Percentiles rank a stretch among this genome's conserved stretches.
Conservation (phyloP, 2,797 vertebrate species). For the Rhinella marina region DNA sequence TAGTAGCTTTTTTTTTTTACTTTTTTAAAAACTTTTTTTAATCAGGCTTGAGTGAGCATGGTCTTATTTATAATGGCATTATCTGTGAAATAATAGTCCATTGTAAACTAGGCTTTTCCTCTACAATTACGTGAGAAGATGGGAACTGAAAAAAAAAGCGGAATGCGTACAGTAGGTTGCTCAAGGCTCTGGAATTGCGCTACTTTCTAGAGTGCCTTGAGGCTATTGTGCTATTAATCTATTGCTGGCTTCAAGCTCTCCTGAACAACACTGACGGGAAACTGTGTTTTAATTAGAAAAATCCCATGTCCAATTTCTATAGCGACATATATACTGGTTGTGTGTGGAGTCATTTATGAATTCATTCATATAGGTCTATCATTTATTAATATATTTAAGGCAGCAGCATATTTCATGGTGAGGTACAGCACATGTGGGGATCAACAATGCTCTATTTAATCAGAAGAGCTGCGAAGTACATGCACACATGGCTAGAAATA, state of each 20-base stretch:
- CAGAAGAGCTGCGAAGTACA: neutral
- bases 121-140: constrained; percentile 8
- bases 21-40: neutral
- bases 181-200: constrained; percentile 3
- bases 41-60: neutral
- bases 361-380: constrained; percentile 18
- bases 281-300: constrained; percentile 54
- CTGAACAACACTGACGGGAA: constrained; percentile 34
- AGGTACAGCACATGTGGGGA: neutral
- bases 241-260: constrained; percentile 32
- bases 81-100: neutral
- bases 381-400: constrained; percentile 20
- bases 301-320: constrained; percentile 39
- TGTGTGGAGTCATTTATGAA: neutral
- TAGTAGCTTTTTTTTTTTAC: neutral
- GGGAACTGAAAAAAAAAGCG: constrained; percentile 3
- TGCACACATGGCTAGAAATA: neutral
- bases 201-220: constrained; percentile 23
- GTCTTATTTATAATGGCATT: neutral
- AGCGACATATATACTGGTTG: neutral
- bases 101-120: neutral
- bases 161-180: neutral
- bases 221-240: constrained; percentile 54
- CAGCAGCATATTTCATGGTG: neutral
- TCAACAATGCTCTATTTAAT: neutral